Percentiles rank a stretch among this genome's conserved stretches.
phyloP scores from a whole-genome alignment of 2,797 vertebrate genomes.

The Epinephelus malabaricus region DNA sequence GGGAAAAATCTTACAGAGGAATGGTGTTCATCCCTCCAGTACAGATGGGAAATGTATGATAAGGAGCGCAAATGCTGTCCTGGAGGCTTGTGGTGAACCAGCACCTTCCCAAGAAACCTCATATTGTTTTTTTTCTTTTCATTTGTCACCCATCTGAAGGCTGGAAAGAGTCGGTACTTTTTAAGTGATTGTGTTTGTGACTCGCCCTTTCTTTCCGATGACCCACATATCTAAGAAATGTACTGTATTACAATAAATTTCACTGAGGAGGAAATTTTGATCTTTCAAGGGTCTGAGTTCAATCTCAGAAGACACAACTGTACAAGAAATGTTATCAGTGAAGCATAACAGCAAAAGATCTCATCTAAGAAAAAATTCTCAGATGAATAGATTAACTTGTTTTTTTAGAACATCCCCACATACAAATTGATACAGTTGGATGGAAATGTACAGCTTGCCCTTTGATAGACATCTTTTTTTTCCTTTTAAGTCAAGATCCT shows the following conservation, averaged over 20 bases:
- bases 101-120: too few relatives aligned
- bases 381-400: neutral
- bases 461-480: neutral
- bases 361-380: neutral
- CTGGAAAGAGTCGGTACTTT: neutral
- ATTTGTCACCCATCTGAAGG: too few relatives aligned
- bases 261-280: neutral
- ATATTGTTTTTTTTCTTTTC: too few relatives aligned
- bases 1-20: too few relatives aligned
- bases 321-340: neutral
- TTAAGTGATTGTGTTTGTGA: neutral
- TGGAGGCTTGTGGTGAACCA: too few relatives aligned
- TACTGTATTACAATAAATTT: neutral
- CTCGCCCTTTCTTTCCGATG: neutral
- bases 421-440: neutral
- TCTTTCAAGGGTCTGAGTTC: neutral
- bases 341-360: neutral
- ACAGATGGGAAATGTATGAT: too few relatives aligned
- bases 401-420: neutral
- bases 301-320: neutral
- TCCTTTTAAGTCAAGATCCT: neutral
- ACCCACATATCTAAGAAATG: neutral
- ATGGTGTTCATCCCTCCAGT: too few relatives aligned
- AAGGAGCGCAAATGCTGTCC: too few relatives aligned
- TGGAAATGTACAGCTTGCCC: neutral